Conservation (phyloP, 2,797 vertebrate genomes). For the Hirundo rustica region DNA sequence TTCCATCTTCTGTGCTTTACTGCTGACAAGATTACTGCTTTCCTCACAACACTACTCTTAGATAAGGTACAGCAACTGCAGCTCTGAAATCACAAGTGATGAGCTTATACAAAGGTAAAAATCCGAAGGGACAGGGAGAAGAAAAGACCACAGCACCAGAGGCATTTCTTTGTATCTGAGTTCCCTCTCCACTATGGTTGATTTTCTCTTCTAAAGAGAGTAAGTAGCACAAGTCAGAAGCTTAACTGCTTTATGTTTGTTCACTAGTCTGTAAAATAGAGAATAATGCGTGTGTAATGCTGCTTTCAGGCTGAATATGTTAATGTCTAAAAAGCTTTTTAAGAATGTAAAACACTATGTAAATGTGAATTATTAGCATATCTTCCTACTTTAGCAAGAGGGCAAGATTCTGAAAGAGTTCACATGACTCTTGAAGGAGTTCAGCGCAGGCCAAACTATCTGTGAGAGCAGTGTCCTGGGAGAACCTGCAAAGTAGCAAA, state of each 20-base stretch:
- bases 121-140: neutral
- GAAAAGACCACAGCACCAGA: neutral
- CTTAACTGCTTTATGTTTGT: neutral
- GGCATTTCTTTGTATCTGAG: neutral
- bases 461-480: neutral
- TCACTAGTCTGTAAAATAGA: neutral
- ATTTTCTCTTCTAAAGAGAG: neutral
- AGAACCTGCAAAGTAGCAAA: neutral
- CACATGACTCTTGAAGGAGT: neutral
- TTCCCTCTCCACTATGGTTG: neutral
- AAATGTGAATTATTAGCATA: constrained; percentile 10
- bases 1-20: neutral
- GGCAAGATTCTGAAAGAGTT: neutral
- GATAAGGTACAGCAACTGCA: neutral
- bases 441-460: accelerated
- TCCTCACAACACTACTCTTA: neutral
- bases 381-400: neutral
- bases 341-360: neutral
- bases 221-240: neutral
- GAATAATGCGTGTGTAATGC: neutral
- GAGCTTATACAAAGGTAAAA: neutral
- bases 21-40: neutral
- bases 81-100: neutral
- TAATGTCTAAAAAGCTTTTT: neutral
- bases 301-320: neutral